Percentiles rank a stretch among this genome's conserved stretches.
phyloP scores from a whole-genome alignment of 1,140 invertebrate species.

The Melipona quadrifasciata region DNA sequence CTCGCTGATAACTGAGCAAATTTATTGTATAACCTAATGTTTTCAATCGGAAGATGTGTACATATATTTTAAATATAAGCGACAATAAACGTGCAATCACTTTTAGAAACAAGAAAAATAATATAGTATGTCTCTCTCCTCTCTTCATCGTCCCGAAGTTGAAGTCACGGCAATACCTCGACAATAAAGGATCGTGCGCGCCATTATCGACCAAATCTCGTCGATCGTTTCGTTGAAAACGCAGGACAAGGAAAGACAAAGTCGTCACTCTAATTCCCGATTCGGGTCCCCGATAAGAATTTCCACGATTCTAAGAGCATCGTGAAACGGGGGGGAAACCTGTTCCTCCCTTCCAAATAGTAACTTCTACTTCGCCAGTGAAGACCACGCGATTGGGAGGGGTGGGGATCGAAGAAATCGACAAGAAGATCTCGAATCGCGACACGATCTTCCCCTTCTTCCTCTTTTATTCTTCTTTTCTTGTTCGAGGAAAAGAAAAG shows the following conservation, averaged over 20 bases:
- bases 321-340: background rate
- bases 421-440: background rate
- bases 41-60: too few relatives aligned
- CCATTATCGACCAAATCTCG: background rate
- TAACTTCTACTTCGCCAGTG: background rate
- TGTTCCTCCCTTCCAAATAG: background rate
- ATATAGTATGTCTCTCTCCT: too few relatives aligned
- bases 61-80: too few relatives aligned
- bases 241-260: background rate
- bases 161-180: background rate
- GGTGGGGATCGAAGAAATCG: background rate
- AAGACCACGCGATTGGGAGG: background rate
- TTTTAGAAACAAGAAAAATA: too few relatives aligned
- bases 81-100: too few relatives aligned
- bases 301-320: background rate
- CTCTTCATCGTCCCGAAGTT: too few relatives aligned
- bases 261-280: slow-evolving; percentile 4
- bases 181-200: background rate
- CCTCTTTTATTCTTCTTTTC: background rate
- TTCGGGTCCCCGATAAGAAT: background rate
- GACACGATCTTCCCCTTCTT: background rate
- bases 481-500: background rate
- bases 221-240: background rate
- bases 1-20: too few relatives aligned
- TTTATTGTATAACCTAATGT: too few relatives aligned